Conservation (phyloP, 2,888 invertebrate genomes). For the Diogma glabrata region DNA sequence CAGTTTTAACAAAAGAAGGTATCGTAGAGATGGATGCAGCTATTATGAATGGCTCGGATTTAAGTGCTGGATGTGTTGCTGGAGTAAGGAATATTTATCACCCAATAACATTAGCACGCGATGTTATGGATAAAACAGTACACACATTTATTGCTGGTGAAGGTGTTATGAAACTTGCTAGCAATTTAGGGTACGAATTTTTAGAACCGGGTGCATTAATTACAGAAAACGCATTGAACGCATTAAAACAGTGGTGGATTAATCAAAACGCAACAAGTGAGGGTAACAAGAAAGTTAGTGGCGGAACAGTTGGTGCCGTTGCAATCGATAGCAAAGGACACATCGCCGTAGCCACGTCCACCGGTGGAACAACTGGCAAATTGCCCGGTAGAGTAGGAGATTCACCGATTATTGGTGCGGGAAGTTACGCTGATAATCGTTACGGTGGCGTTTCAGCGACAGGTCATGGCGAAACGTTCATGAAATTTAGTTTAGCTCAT, state of each 20-base stretch:
- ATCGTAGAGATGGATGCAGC: constrained; percentile 80
- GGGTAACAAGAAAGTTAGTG: constrained; percentile 19
- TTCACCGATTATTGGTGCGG: constrained; percentile 59
- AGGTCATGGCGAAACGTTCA: constrained; percentile 73
- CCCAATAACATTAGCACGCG: constrained; percentile 64
- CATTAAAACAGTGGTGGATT: constrained; percentile 46
- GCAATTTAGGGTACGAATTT: constrained; percentile 41
- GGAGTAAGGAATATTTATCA: constrained; percentile 61
- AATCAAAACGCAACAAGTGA: too few species aligned
- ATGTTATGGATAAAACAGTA: constrained; percentile 62
- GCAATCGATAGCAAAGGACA: constrained; percentile 63
- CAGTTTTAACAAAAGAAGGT: constrained; percentile 63
- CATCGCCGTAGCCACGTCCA: constrained; percentile 71
- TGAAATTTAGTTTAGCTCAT: constrained; percentile 64
- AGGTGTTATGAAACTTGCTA: constrained; percentile 62
- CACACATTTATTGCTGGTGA: constrained; percentile 64
- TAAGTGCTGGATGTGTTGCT: constrained; percentile 63
- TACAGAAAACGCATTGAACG: constrained; percentile 49
- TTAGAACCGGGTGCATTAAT: constrained; percentile 53
- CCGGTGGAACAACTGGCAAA: constrained; percentile 74
- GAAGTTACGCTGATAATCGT: constrained; percentile 62
- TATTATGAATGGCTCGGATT: constrained; percentile 60
- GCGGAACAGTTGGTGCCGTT: constrained; percentile 75
- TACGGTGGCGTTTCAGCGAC: constrained; percentile 72
- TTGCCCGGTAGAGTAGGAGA: constrained; percentile 69